Base-by-base conservation (phyloP, 2,888 invertebrate species). In the Eremobia ochroleuca region DNA sequence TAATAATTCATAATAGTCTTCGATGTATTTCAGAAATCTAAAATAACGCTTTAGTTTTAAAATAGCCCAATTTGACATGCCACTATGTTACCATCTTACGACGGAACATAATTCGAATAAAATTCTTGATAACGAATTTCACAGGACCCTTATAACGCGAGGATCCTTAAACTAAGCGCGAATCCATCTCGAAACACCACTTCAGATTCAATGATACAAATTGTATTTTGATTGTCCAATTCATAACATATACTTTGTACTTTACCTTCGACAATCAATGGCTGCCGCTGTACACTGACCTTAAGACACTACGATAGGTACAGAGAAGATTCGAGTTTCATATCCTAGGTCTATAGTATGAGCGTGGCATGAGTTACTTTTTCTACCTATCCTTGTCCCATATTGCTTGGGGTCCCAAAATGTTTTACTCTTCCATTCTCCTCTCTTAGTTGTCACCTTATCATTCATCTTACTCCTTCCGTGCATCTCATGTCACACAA, bases 211-310 rank as follows among this genome's bases (percentile, higher is more conserved):
- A 81, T 31, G 71, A 77, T 75, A 82, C 74, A 73, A 46, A 58
- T 61, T 55, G 68, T 69, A 74, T 75, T 82, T 76, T 75, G 59
- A 86, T 68, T 78, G 84, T 86, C 83, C 86, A 84, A 78, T 83
- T 86, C 52, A 73, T 82, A 86, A 73, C 74, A 68, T 72, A 59
- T 70, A 77, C 77, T 83, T 84, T 84, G 84, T 84, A 84, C 84
- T 84, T 84, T 86, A 82, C 78, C 83, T 83, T 75, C 43, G 43
- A 81, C 69, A 62, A 68, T 68, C 75, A 71, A 46, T 73, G n/a
- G 77, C 73, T 71, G 71, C 73, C 67, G 43, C 62, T 28, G 9
- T 6, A 25, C 65, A 49, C 66, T 68, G 73, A 77, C 77, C 64
- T 18, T 43, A 37, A 34, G 5, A 34, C 13, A 49, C 34, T 61